These are phyloP conservation scores for Iguana delicatissima DNA, from an alignment of 2,797 vertebrate species.

Conservation along the genomic window DNA sequence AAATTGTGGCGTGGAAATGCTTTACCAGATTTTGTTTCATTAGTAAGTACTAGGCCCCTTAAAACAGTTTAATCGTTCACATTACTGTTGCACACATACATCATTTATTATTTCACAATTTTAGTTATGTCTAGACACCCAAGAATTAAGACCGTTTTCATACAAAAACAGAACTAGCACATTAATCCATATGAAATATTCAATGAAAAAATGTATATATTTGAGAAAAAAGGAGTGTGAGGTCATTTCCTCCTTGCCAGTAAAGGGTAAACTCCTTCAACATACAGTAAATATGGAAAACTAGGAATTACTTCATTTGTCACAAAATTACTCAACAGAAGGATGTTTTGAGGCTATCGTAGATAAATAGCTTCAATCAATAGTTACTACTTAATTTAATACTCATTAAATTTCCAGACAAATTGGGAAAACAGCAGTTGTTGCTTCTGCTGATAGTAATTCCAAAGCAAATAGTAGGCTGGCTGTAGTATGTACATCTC, in stretches of 20 bases:
- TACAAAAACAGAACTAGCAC: neutral
- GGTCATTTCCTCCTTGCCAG: neutral
- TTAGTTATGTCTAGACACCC: neutral
- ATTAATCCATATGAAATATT: neutral
- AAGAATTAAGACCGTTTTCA: neutral
- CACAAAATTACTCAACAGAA: neutral
- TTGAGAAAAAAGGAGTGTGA: neutral
- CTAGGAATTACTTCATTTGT: no score
- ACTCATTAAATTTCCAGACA: conserved; percentile 10
- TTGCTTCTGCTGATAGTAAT: neutral
- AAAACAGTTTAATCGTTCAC: neutral
- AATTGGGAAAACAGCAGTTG: neutral
- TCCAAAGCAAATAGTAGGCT: conserved; percentile 37
- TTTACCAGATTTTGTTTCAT: neutral
- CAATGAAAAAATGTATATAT: neutral
- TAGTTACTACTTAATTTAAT: conserved; percentile 52
- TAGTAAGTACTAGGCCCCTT: no score
- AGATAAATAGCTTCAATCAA: neutral
- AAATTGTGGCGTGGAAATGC: neutral
- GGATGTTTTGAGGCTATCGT: neutral
- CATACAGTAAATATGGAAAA: neutral
- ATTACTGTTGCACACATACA: neutral
- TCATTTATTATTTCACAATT: neutral
- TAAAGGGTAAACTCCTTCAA: neutral
- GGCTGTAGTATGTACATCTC: conserved; percentile 11